A percentile compares a stretch with the other conserved stretches of the same genome.
Conservation (phyloP, 1,140 invertebrate genomes). For the Megalopta genalis region DNA sequence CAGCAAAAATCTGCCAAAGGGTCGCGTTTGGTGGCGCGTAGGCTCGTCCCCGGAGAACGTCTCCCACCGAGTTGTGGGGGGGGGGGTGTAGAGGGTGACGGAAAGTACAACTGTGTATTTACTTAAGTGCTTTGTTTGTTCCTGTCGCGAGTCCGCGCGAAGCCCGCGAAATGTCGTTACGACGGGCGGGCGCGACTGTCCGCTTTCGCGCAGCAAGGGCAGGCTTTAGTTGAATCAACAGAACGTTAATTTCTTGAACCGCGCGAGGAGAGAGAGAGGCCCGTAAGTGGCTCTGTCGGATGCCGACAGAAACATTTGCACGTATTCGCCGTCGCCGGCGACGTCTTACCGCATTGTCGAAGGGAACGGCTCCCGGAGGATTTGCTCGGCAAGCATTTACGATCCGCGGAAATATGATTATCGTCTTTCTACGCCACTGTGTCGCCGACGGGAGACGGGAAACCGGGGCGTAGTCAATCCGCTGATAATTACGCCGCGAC, state of each 20-base stretch:
- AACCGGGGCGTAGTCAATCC: too few relatives aligned
- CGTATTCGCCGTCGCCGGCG: neutral
- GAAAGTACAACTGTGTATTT: neutral
- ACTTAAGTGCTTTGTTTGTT: neutral
- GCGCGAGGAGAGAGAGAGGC: neutral
- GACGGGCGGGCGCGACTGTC: neutral
- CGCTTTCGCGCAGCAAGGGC: neutral
- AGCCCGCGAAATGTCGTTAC: slow-evolving; percentile 7
- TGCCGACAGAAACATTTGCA: neutral
- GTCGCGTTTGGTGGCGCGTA: too few relatives aligned
- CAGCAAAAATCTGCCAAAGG: too few relatives aligned
- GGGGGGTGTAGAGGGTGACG: too few relatives aligned
- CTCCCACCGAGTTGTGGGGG: too few relatives aligned
- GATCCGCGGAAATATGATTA: slow-evolving; percentile 3
- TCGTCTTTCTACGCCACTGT: neutral
- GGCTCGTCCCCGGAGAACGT: too few relatives aligned
- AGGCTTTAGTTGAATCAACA: slow-evolving; percentile 8
- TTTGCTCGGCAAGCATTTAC: neutral
- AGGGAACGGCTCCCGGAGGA: neutral
- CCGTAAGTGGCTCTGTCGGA: neutral
- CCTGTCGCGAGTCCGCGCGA: neutral
- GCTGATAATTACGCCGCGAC: too few relatives aligned
- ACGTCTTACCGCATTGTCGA: neutral
- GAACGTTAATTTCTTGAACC: neutral
- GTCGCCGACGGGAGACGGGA: neutral